phyloP scores from a whole-genome alignment of 1,140 invertebrate species.

The Drosophila nigromelanica region DNA sequence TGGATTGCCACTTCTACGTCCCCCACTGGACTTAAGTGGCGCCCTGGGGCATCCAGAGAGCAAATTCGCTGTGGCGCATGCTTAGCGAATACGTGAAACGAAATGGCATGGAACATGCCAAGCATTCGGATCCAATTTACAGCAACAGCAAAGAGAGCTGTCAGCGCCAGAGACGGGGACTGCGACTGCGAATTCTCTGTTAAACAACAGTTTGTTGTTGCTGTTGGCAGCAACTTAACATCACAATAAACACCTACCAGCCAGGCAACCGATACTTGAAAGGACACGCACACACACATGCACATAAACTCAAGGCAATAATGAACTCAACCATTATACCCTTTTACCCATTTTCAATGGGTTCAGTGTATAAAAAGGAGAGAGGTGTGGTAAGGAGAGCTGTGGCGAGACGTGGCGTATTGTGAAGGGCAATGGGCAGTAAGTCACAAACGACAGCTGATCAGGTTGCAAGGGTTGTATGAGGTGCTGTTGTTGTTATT shows the following conservation, averaged over 20 bases:
- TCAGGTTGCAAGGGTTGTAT: constrained; percentile 74
- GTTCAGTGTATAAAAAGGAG: no score
- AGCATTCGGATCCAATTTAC: constrained; percentile 36
- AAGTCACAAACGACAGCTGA: constrained; percentile 68
- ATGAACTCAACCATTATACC: constrained; percentile 75
- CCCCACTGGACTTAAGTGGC: not conserved
- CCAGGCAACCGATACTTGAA: constrained; percentile 60
- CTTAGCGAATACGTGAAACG: constrained; percentile 23
- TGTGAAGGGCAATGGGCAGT: constrained; percentile 58
- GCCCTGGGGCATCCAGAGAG: not conserved
- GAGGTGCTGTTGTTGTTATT: constrained; percentile 48
- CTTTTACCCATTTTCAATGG: no score
- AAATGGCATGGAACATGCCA: constrained; percentile 25
- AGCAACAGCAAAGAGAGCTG: constrained; percentile 29
- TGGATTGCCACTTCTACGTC: not conserved
- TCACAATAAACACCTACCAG: constrained; percentile 70
- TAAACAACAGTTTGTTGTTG: constrained; percentile 69
- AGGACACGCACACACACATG: constrained; percentile 26
- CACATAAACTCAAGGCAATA: constrained; percentile 57
- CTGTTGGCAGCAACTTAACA: constrained; percentile 60
- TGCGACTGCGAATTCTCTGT: constrained; percentile 22
- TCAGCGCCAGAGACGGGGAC: constrained; percentile 13
- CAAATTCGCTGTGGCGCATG: constrained; percentile 10
- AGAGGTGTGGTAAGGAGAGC: not conserved
- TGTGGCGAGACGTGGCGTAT: constrained; percentile 9